Conservation (phyloP, 2,113 vertebrate genomes). For the Pandion haliaetus region DNA sequence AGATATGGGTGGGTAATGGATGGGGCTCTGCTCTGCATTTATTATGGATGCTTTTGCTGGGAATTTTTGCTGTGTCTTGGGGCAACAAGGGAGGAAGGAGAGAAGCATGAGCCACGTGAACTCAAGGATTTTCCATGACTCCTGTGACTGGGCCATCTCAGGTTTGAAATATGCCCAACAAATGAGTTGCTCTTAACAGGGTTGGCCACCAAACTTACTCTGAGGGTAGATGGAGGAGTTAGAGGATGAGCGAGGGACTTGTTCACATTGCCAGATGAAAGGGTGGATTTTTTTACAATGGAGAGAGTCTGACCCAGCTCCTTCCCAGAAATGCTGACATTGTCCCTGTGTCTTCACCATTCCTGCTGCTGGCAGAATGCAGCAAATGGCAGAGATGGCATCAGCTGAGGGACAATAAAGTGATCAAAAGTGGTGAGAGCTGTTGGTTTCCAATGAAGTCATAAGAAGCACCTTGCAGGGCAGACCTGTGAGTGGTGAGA, state of each 20-base stretch:
- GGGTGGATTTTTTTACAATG: background rate
- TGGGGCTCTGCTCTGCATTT: background rate
- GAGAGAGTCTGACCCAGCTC: background rate
- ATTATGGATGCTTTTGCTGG: background rate
- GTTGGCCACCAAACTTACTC: background rate
- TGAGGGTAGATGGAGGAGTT: background rate
- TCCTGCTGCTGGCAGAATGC: background rate
- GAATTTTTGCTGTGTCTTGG: background rate
- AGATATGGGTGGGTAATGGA: background rate
- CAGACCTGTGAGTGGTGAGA: constrained; percentile 50
- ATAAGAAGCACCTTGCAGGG: constrained; percentile 50
- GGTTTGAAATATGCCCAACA: background rate
- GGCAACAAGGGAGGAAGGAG: background rate
- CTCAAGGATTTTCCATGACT: background rate
- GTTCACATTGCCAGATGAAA: background rate
- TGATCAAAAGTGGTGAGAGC: background rate
- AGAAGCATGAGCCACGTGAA: background rate
- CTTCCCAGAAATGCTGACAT: background rate
- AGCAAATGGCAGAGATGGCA: fast-evolving
- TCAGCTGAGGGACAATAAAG: background rate
- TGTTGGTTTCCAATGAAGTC: background rate
- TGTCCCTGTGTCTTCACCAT: background rate
- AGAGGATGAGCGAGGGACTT: background rate
- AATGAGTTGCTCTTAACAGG: background rate
- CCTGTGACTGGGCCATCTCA: background rate